Evolutionary conservation across 2,113 vertebrate genomes (phyloP).

Genomic region (Grammomys dolichurus): DNA sequence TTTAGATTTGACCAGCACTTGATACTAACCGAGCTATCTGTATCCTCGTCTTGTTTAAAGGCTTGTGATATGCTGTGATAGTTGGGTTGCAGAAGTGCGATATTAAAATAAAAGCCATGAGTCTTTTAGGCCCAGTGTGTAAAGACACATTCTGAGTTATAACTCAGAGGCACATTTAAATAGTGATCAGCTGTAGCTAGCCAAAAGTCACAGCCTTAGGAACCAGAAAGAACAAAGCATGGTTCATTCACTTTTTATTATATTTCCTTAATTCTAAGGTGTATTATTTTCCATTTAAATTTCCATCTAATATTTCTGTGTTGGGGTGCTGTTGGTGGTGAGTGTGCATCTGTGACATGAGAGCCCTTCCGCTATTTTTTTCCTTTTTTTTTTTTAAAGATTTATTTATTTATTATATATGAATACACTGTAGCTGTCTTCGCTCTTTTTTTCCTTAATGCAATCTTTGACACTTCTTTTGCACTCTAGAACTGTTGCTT

Average conservation of each 20-base stretch:
- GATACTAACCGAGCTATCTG: slow-evolving; percentile 94
- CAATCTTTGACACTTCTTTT: slow-evolving; percentile 46
- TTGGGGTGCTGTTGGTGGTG: slow-evolving; percentile 26
- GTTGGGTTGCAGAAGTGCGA: slow-evolving; percentile 95
- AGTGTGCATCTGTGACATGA: slow-evolving; percentile 53
- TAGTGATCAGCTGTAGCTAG: not conserved
- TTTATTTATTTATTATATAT: too few relatives aligned
- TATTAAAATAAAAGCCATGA: slow-evolving; percentile 91
- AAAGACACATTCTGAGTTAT: slow-evolving; percentile 95
- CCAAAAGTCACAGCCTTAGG: not conserved
- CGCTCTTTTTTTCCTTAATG: not conserved
- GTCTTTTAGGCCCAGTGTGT: slow-evolving; percentile 95
- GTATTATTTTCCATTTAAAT: not conserved
- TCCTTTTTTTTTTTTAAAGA: too few relatives aligned
- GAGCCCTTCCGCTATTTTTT: not conserved
- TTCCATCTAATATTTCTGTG: slow-evolving; percentile 20
- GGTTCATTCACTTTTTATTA: slow-evolving; percentile 44
- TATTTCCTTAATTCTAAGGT: slow-evolving; percentile 42
- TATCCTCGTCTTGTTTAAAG: slow-evolving; percentile 83
- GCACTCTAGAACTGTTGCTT: slow-evolving; percentile 38
- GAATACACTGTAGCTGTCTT: too few relatives aligned
- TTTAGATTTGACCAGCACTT: slow-evolving; percentile 88
- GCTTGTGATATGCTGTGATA: slow-evolving; percentile 88
- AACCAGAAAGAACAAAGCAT: not conserved
- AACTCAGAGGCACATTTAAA: slow-evolving; percentile 94